Base-by-base conservation (phyloP, 2,888 invertebrate genomes). In the Eupithecia centaureata region DNA sequence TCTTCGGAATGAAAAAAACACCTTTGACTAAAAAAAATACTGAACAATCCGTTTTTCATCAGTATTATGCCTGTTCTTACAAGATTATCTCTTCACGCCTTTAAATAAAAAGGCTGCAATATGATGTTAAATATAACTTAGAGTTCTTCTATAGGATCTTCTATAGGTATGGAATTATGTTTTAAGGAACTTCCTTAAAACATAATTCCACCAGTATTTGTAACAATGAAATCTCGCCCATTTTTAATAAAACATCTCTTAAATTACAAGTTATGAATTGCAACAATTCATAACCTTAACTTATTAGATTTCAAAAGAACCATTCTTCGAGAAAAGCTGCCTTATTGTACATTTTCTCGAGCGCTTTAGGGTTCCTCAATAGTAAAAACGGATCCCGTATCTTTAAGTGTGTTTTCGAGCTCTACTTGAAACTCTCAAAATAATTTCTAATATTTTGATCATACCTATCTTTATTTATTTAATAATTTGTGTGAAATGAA, bases 231-330 rank as follows among this genome's bases (percentile, higher is more conserved):
- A 22, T 12, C 18, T 12, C 3, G 22, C 22, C 18, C 10, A 47
- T 22, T 47, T 35, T 38, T 38, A n/a, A 42, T 18, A 42, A 42
- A 42, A 47, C 22, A 47, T 47, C 0, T 42, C 42, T 8, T 42
- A 47, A 47, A 47, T 47, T 47, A 47, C 22, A 47, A 47, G 22
- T 47, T 47, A 22, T 22, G 22, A 22, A 47, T 47, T 47, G 47
- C 47, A 47, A 42, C n/a, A 42, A 12, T 47, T 47, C 47, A 22
- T 47, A 47, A 47, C 12, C 12, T 47, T 47, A 42, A 18, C 42
- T 18, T 42, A 42, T 42, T 42, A 42, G 8, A 22, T 32, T 56
- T 56, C 28, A 28, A 56, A 28, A 30, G 56, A 54, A 28, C 25
- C 32, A 5, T 27, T 57, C 57, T 32, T 32, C 1, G n/a, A 18